Conservation (phyloP, 1,140 invertebrate species). For the Drosophila malerkotliana region DNA sequence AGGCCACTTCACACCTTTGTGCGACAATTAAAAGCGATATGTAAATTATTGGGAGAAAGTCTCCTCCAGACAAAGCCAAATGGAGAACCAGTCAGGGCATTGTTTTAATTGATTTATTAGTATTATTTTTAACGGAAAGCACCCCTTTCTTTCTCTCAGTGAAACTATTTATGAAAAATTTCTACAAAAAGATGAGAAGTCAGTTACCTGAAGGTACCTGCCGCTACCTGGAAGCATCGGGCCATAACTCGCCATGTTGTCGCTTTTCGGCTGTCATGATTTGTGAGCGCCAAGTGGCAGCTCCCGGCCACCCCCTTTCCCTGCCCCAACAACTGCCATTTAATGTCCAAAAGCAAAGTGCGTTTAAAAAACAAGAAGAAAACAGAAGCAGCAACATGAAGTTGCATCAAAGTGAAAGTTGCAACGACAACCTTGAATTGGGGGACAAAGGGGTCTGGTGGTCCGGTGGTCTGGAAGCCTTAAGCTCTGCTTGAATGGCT, state of each 20-base stretch:
- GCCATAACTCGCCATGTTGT: constrained; percentile 67
- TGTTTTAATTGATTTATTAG: constrained; percentile 30
- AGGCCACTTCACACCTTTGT: constrained; percentile 29
- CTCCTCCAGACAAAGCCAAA: not conserved
- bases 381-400: constrained; percentile 24
- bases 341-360: constrained; percentile 73
- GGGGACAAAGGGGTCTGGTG: constrained; percentile 25
- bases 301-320: not conserved
- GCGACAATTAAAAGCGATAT: constrained; percentile 27
- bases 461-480: constrained; percentile 2
- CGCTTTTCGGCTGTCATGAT: constrained; percentile 59
- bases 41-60: constrained; percentile 28
- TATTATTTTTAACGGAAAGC: not conserved
- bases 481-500: constrained; percentile 20
- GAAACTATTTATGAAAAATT: constrained; percentile 21
- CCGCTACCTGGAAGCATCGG: constrained; percentile 10
- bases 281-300: constrained; percentile 59
- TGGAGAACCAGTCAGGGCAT: not conserved
- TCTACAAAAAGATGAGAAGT: constrained; percentile 26
- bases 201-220: constrained; percentile 26
- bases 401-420: constrained; percentile 75
- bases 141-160: constrained; percentile 17
- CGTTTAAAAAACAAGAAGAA: constrained; percentile 14
- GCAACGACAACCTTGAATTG: constrained; percentile 70
- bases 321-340: constrained; percentile 44